Evolutionary conservation across 2,113 vertebrate species (phyloP).

Genomic region (Ammodytes marinus): DNA sequence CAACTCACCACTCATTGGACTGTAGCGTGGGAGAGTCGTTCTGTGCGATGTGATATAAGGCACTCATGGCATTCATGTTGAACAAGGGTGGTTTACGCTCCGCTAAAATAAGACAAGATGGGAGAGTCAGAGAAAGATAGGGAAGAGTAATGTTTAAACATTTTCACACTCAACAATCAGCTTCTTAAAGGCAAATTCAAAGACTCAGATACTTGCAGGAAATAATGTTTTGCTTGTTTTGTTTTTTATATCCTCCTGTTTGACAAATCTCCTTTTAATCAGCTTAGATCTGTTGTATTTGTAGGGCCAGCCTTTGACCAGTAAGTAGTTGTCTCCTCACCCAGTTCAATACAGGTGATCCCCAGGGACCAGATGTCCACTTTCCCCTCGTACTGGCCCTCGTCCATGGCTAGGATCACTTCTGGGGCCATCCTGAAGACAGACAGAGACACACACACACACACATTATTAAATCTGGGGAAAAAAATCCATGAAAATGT

Average conservation of each 20-base stretch:
- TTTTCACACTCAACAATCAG: not conserved
- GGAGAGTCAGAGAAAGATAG: not conserved
- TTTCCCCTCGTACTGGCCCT: conserved; percentile 98
- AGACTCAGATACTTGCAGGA: not conserved
- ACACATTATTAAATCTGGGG: conserved; percentile 51
- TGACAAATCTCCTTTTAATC: not conserved
- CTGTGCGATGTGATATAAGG: conserved; percentile 99
- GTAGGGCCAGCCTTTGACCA: not conserved
- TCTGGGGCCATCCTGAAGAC: conserved; percentile 96
- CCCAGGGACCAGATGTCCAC: conserved; percentile 98
- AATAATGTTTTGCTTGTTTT: not conserved
- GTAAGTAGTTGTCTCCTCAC: conserved; percentile 82
- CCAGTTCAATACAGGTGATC: conserved; percentile 98
- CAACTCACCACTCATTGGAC: conserved; percentile 96
- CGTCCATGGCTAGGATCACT: conserved; percentile 99
- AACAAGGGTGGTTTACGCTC: conserved; percentile 99
- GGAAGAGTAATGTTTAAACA: not conserved
- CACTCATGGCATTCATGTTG: conserved; percentile 99
- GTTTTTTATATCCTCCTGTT: too few relatives aligned
- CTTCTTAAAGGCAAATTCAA: conserved; percentile 1
- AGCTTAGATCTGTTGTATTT: not conserved
- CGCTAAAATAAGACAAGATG: conserved; percentile 83
- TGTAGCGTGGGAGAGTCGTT: conserved; percentile 97
- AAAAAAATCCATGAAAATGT: conserved; percentile 62
- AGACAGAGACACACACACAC: conserved; percentile 34